A percentile compares a stretch with the other conserved stretches of the same genome.
These are phyloP conservation scores for Limonius californicus DNA, from an alignment of 1,140 invertebrate genomes.

Conservation along the genomic window DNA sequence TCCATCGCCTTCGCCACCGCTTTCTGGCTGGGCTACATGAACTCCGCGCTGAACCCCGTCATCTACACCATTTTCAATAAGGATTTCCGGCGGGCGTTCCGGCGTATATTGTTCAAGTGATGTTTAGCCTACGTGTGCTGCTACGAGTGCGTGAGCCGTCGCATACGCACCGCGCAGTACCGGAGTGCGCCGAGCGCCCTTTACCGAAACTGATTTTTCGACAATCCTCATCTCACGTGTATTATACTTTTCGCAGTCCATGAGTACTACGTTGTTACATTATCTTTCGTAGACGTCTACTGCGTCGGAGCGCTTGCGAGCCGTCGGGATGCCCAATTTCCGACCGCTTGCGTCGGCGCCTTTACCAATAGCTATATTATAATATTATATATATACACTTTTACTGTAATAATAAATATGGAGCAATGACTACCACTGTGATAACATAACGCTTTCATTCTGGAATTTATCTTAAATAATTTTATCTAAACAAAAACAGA, in stretches of 20 bases:
- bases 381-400: constrained; percentile 6
- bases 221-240: constrained; percentile 34
- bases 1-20: constrained; percentile 87
- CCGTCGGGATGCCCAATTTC: neutral
- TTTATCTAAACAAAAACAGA: constrained; percentile 38
- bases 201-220: constrained; percentile 42
- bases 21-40: constrained; percentile 98
- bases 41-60: constrained; percentile 96
- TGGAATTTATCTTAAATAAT: constrained; percentile 44
- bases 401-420: constrained; percentile 38
- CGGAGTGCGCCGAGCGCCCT: constrained; percentile 54
- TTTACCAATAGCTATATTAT: constrained; percentile 5
- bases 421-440: constrained; percentile 50
- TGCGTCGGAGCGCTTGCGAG: neutral
- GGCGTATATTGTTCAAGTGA: constrained; percentile 93
- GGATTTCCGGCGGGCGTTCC: constrained; percentile 94
- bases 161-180: constrained; percentile 55
- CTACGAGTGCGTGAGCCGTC: constrained; percentile 59
- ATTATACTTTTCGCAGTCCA: neutral
- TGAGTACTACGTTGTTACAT: constrained; percentile 7
- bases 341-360: neutral
- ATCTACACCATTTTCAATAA: constrained; percentile 99
- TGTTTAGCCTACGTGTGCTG: constrained; percentile 74
- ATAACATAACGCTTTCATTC: constrained; percentile 49
- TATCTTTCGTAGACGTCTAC: neutral